Conservation (phyloP, 2,888 invertebrate genomes). For the Platerodrilus igneus region DNA sequence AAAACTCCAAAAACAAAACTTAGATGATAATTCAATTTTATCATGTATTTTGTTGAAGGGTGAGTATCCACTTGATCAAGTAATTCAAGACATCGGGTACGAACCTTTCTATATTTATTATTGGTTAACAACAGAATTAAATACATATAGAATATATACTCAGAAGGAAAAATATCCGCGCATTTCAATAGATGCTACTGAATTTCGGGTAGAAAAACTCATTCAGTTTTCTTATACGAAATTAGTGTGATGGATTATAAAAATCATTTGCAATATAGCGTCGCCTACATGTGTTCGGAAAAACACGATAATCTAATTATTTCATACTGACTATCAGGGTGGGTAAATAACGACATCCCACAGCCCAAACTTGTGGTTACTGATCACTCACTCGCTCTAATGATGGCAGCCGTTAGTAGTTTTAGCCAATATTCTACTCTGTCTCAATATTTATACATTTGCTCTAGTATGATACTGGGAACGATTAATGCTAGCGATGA, state of each 20-base stretch:
- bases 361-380: slow-evolving; percentile 4
- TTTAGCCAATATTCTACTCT: slow-evolving; percentile 5
- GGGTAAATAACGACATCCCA: slow-evolving; percentile 5
- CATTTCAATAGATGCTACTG: slow-evolving; percentile 6
- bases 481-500: not conserved
- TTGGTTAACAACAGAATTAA: slow-evolving; percentile 5
- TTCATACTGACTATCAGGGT: slow-evolving; percentile 4
- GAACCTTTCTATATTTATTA: slow-evolving; percentile 8
- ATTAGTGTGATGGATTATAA: slow-evolving; percentile 1
- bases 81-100: slow-evolving; percentile 10
- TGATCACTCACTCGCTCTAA: slow-evolving; percentile 8
- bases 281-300: slow-evolving; percentile 3
- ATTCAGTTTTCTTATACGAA: slow-evolving; percentile 6
- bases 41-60: not conserved
- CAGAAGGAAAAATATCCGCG: not conserved
- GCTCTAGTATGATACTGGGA: not conserved
- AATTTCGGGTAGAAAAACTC: slow-evolving; percentile 4
- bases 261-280: slow-evolving; percentile 1
- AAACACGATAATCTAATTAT: slow-evolving; percentile 4
- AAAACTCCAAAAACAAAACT: too few species aligned
- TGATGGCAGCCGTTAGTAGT: slow-evolving; percentile 5
- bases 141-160: not conserved
- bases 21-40: slow-evolving; percentile 5
- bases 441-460: slow-evolving; percentile 1
- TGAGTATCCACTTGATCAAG: not conserved